A percentile compares a stretch with the other conserved stretches of the same genome.
phyloP scores from a whole-genome alignment of 2,888 invertebrate species.

The Philereme vetulata region DNA sequence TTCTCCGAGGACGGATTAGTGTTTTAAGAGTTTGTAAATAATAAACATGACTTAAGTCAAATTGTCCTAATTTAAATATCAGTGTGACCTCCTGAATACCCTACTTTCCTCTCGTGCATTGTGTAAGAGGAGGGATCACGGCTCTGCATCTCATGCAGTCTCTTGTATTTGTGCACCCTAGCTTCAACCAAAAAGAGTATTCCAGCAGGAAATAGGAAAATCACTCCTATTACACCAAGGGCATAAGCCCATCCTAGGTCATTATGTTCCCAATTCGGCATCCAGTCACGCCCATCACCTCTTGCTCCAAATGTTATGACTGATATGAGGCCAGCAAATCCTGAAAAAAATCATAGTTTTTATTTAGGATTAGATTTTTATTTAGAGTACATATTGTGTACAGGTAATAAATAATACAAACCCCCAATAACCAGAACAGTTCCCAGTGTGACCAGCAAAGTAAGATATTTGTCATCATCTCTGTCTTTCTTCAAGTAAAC shows the following conservation, averaged over 20 bases:
- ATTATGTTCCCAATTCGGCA: slow-evolving; percentile 98
- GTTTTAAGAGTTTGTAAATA: not conserved
- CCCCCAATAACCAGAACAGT: slow-evolving; percentile 88
- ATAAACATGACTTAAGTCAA: not conserved
- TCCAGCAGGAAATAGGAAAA: slow-evolving; percentile 89
- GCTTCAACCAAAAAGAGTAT: slow-evolving; percentile 93
- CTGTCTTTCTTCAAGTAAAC: slow-evolving; percentile 89
- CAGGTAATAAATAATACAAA: slow-evolving; percentile 47
- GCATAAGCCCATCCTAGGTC: slow-evolving; percentile 97
- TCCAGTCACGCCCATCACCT: slow-evolving; percentile 96
- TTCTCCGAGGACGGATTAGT: not conserved
- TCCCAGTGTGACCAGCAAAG: slow-evolving; percentile 89
- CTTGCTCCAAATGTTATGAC: slow-evolving; percentile 94
- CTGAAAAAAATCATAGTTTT: slow-evolving; percentile 66
- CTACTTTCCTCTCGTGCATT: slow-evolving; percentile 86
- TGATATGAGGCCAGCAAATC: slow-evolving; percentile 91
- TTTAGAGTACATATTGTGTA: too few species aligned
- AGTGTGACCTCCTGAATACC: slow-evolving; percentile 85
- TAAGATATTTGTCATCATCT: slow-evolving; percentile 89
- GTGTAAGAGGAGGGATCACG: slow-evolving; percentile 86
- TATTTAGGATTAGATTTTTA: too few species aligned
- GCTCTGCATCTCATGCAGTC: slow-evolving; percentile 87
- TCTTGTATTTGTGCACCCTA: slow-evolving; percentile 89
- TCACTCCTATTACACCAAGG: slow-evolving; percentile 91
- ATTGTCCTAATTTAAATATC: slow-evolving; percentile 83